phyloP scores from a whole-genome alignment of 2,888 invertebrate species.

The Drosophila dives region DNA sequence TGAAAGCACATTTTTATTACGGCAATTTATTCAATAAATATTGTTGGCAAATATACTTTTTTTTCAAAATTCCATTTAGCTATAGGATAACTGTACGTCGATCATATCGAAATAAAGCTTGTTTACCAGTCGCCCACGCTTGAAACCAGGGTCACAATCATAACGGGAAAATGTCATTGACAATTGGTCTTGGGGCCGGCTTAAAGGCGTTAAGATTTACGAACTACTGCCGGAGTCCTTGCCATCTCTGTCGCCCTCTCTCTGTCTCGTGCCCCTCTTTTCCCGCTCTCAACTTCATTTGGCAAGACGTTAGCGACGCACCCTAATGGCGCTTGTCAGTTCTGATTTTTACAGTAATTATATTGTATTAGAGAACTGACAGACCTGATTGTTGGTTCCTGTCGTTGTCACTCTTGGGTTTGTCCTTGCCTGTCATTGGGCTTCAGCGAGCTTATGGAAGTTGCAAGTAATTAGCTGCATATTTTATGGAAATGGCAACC shows the following conservation, averaged over 20 bases:
- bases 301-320: constrained; percentile 29
- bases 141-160: constrained; percentile 43
- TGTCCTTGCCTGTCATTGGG: constrained; percentile 32
- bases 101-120: neutral
- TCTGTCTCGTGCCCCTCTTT: neutral
- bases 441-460: constrained; percentile 52
- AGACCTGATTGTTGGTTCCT: constrained; percentile 34
- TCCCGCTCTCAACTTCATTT: constrained; percentile 15
- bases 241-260: too few species aligned
- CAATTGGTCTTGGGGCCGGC: constrained; percentile 66
- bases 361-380: constrained; percentile 69
- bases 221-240: constrained; percentile 63
- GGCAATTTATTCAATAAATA: neutral
- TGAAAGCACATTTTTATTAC: neutral
- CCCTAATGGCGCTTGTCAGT: constrained; percentile 59
- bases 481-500: constrained; percentile 65
- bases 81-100: constrained; percentile 22
- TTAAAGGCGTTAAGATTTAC: constrained; percentile 76
- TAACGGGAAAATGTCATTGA: constrained; percentile 76
- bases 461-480: constrained; percentile 76
- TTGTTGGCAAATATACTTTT: neutral
- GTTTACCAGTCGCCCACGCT: constrained; percentile 19
- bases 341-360: constrained; percentile 77
- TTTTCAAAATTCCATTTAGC: neutral
- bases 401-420: neutral